Base-by-base conservation (phyloP, 2,797 vertebrate species). In the Sebastes wilsoni region DNA sequence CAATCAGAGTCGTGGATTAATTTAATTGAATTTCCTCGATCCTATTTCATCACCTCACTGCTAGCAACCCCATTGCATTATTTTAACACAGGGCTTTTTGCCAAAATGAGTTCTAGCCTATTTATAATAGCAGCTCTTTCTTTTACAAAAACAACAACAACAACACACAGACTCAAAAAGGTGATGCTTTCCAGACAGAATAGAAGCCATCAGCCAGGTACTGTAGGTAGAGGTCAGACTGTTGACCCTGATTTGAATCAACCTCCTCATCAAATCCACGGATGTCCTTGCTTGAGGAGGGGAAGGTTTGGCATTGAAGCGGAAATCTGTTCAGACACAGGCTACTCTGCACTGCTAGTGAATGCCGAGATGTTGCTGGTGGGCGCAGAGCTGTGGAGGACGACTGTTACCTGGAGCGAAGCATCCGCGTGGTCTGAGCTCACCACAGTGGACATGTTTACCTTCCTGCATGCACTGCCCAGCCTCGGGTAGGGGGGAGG, bases 401-500 rank as follows among this genome's bases (percentile, higher is more conserved):
- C 92, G 85, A 94, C 89, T 59, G 61, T 93, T 91, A 94, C 96
- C 95, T 90, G 91, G 78, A 95, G 95, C 94, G n/a, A 90, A 84
- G 86, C 89, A 86, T 94, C 93, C 87, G 80, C 68, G 49, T 88
- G 85, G 84, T 92, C 92, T 95, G 93, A 93, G 91, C 92, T 95
- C 93, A 95, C 93, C 88, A 92, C 90, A 88, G 89, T 91, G 91
- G 95, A 96, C 94, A 95, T 96, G 95, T 96, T 96, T 95, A 95
- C 95, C 95, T 96, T 94, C 90, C 93, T 89, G 86, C 90, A 81
- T 85, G 74, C 82, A 89, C 92, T 89, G 87, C 56, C 87, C 80
- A 75, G 91, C 93, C 92, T 89, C 79, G 1, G 89, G 94, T 86
- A 77, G 66, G 66, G 73, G 73, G 81, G 80, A 72, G 91, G 86